These are phyloP conservation scores for Sigmodon hispidus DNA, from an alignment of 2,113 vertebrate genomes.

Conservation along the genomic window DNA sequence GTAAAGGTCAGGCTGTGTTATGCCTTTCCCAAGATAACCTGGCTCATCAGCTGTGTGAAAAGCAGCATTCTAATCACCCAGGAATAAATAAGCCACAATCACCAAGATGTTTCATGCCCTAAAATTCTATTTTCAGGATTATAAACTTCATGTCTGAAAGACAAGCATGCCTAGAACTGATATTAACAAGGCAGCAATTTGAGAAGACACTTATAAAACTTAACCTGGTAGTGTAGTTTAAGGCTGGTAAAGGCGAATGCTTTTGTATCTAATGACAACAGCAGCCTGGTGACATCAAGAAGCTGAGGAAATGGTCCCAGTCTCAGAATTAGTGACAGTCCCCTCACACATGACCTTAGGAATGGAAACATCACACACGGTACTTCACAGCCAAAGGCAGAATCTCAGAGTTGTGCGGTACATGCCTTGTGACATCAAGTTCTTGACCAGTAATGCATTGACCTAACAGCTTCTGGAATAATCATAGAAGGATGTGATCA, in stretches of 20 bases:
- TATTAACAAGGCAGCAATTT: slow-evolving; percentile 1
- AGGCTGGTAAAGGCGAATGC: slow-evolving; percentile 39
- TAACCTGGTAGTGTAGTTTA: slow-evolving; percentile 49
- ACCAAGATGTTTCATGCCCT: slow-evolving; percentile 10
- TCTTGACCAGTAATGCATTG: background rate
- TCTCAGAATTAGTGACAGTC: background rate
- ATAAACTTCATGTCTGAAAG: slow-evolving; percentile 53
- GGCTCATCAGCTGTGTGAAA: background rate
- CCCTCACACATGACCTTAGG: background rate
- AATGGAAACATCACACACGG: background rate
- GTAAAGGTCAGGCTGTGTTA: background rate
- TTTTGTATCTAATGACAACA: slow-evolving; percentile 61
- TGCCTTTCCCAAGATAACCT: background rate
- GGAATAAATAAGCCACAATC: slow-evolving; percentile 32
- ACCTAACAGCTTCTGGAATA: background rate
- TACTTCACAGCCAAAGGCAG: background rate
- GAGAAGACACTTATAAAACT: slow-evolving; percentile 38
- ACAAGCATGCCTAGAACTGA: slow-evolving; percentile 46
- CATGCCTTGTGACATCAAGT: background rate
- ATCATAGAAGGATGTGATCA: slow-evolving; percentile 23
- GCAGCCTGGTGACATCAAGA: background rate
- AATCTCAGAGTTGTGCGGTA: background rate
- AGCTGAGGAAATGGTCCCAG: background rate
- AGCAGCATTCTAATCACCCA: slow-evolving; percentile 4
- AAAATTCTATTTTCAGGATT: slow-evolving; percentile 50